Evolutionary conservation across 2,888 invertebrate species (phyloP).

Genomic region (Tanytarsus gracilentus): DNA sequence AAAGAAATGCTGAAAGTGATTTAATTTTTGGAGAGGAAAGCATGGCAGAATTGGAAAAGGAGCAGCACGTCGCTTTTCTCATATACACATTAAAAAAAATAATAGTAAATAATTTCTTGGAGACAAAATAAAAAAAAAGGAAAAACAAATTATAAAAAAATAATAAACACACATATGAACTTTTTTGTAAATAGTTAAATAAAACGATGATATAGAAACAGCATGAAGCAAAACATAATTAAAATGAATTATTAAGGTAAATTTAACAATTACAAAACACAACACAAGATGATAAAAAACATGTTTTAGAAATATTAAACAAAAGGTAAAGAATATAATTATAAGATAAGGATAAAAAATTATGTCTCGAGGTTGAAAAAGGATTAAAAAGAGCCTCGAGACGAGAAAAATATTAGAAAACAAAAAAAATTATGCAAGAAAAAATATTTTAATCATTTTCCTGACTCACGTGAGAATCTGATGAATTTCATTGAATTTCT

Average conservation of each 20-base stretch:
- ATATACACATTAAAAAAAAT: no score
- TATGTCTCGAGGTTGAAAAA: no score
- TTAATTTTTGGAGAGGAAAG: no score
- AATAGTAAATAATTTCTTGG: background rate
- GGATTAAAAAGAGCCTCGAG: background rate
- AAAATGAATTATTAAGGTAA: conserved; percentile 8
- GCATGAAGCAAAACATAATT: background rate
- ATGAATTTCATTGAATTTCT: no score
- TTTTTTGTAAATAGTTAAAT: background rate
- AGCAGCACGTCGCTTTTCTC: no score
- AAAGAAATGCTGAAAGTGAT: no score
- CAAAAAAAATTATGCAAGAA: conserved; percentile 1
- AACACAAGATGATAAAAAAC: conserved; percentile 3
- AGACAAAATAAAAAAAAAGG: no score
- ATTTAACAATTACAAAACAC: conserved; percentile 7
- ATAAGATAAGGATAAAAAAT: conserved; percentile 25
- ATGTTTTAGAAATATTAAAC: conserved; percentile 25
- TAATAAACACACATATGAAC: no score
- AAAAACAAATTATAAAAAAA: conserved; percentile 1
- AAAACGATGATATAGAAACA: background rate
- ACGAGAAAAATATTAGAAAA: background rate
- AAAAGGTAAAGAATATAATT: conserved; percentile 9
- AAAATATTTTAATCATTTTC: conserved; percentile 6
- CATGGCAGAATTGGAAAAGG: no score
- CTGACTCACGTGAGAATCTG: no score